These are phyloP conservation scores for Limnephilus marmoratus DNA, from an alignment of 2,888 invertebrate species.

Conservation along the genomic window DNA sequence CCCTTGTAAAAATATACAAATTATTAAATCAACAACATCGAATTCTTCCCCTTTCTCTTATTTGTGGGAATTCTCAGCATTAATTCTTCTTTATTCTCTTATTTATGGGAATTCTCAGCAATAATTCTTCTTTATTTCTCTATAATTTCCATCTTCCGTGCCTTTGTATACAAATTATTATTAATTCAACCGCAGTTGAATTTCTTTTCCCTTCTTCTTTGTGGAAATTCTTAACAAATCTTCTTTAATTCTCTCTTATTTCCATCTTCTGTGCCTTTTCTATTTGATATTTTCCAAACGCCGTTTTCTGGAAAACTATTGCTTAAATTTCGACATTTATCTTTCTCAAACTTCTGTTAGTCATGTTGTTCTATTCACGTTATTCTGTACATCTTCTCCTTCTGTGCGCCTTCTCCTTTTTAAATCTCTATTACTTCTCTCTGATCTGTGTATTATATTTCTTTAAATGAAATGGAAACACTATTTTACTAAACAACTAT, in stretches of 20 bases:
- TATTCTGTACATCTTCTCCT: background rate
- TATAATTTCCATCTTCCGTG: background rate
- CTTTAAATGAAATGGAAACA: background rate
- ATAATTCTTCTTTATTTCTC: background rate
- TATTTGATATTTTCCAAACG: background rate
- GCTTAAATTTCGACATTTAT: background rate
- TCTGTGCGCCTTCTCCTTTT: background rate
- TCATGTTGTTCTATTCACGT: background rate
- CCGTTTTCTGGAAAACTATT: background rate
- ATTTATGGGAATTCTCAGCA: background rate
- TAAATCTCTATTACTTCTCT: background rate
- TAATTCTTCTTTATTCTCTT: background rate
- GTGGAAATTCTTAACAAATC: no score
- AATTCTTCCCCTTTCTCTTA: background rate
- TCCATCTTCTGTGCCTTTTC: no score
- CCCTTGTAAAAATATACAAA: slow-evolving; percentile 5
- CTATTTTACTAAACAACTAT: background rate
- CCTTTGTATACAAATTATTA: background rate
- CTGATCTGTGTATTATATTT: background rate
- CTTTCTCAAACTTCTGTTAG: background rate
- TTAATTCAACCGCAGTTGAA: no score
- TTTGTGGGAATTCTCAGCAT: background rate
- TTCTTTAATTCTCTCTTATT: no score
- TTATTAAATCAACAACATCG: background rate
- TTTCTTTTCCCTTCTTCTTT: no score